Percentiles rank a stretch among this genome's conserved stretches.
Conservation (phyloP, 1,140 invertebrate genomes). For the Hypothenemus hampei region DNA sequence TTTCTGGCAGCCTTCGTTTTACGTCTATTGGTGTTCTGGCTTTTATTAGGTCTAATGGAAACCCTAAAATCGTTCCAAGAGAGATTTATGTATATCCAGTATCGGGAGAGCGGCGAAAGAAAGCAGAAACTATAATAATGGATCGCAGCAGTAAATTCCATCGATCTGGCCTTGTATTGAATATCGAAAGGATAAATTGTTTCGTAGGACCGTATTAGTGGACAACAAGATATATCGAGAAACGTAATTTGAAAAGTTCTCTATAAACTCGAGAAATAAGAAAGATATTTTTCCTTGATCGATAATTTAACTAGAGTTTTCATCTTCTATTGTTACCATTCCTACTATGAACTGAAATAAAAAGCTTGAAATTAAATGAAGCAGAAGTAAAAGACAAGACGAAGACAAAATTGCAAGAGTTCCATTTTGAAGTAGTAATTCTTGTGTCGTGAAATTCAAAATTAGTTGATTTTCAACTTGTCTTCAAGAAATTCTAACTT, state of each 20-base stretch:
- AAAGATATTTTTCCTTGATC: too few relatives aligned
- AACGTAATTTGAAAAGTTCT: too few relatives aligned
- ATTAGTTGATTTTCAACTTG: background rate
- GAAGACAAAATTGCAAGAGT: constrained; percentile 5
- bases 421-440: background rate
- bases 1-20: constrained; percentile 5
- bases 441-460: background rate
- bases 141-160: too few relatives aligned
- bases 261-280: too few relatives aligned
- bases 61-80: background rate
- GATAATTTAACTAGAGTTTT: too few relatives aligned
- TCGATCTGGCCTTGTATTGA: too few relatives aligned
- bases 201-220: too few relatives aligned
- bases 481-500: too few relatives aligned
- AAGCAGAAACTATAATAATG: constrained; percentile 9
- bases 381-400: constrained; percentile 8
- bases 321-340: too few relatives aligned
- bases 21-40: constrained; percentile 9
- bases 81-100: constrained; percentile 9
- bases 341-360: too few relatives aligned
- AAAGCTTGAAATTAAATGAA: constrained; percentile 2
- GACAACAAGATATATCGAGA: too few relatives aligned
- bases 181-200: too few relatives aligned
- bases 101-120: background rate
- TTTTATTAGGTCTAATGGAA: constrained; percentile 17